Evolutionary conservation across 2,113 vertebrate species (phyloP), one percentile per base, ranked within the genome.

Genomic region (Pelvicachromis taeniatus): DNA sequence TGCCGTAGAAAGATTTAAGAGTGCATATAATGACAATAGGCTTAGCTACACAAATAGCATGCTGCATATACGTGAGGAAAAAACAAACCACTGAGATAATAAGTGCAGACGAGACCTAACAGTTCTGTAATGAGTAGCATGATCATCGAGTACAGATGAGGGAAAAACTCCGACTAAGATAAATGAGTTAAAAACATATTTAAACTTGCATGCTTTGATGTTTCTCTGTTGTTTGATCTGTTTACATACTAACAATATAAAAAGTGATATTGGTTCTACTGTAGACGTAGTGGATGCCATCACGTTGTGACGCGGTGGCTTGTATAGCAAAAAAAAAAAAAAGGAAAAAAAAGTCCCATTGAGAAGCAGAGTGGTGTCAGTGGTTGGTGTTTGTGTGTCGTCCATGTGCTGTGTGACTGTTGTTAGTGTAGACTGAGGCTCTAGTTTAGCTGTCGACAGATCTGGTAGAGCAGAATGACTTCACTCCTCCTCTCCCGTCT

Each of bases 181-280:
- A 52, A 91, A 90, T 80, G 82, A 61, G 6, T 80, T 40, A 8
- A 82, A 88, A 90, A 86, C 90, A 92, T 96, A 97, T 96, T 96
- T 96, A 97, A 96, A 95, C 96, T 97, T 99, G 98, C 98, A 99
- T 99, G 98, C 96, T 92, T 98, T 96, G 92, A 96, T 97, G 97
- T 99, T 97, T 94, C 97, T 96, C 95, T 96, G 97, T 97, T 94
- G 95, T 95, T 96, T 95, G 95, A 96, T 95, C 96, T 95, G 97
- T 97, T 97, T 97, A 97, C 96, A 96, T 97, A 97, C 96, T 93
- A 94, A 87, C 78, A 52, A 91, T 97, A 97, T 95, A 96, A 97
- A 97, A 97, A 96, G 96, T 96, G 96, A 89, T 96, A 96, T 91
- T 96, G 97, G 97, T 97, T 97, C 96, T 97, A 78, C 87, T 85